Evolutionary conservation across 2,888 invertebrate genomes (phyloP).

Genomic region (Drosophila rubida): DNA sequence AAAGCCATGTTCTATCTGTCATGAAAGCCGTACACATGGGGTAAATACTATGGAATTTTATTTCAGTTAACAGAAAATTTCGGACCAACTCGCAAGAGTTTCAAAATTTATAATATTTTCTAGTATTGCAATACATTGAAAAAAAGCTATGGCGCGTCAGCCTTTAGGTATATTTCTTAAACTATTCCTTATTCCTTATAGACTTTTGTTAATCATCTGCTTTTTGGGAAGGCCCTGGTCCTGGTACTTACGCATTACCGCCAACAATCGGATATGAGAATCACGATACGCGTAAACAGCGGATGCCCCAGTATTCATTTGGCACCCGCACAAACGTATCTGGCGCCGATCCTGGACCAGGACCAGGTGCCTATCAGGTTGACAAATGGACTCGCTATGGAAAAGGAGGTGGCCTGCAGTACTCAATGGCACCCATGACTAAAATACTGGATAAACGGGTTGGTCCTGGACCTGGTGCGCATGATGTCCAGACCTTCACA

Average conservation of each 20-base stretch:
- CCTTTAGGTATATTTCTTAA: not conserved
- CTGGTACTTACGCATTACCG: slow-evolving; percentile 87
- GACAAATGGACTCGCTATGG: slow-evolving; percentile 79
- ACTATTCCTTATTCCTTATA: not conserved
- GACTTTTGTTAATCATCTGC: not conserved
- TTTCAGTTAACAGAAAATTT: slow-evolving; percentile 4
- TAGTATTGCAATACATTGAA: slow-evolving; percentile 15
- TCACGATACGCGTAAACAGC: slow-evolving; percentile 86
- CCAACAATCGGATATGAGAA: slow-evolving; percentile 86
- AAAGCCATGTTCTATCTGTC: slow-evolving; percentile 6
- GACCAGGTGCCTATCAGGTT: slow-evolving; percentile 80
- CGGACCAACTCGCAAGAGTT: slow-evolving; percentile 16
- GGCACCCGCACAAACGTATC: slow-evolving; percentile 58
- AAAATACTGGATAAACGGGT: slow-evolving; percentile 59
- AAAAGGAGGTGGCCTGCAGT: slow-evolving; percentile 81
- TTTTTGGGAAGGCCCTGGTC: slow-evolving; percentile 86
- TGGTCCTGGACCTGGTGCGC: slow-evolving; percentile 83
- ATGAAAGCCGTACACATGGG: not conserved
- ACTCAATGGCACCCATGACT: slow-evolving; percentile 85
- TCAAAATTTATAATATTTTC: slow-evolving; percentile 11
- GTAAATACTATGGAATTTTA: not conserved
- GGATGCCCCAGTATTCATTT: slow-evolving; percentile 85
- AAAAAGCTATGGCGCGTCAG: not conserved
- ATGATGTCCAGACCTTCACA: slow-evolving; percentile 75
- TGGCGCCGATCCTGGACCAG: slow-evolving; percentile 64